Evolutionary conservation across 2,797 vertebrate genomes (phyloP).

Genomic region (Gastrophryne carolinensis): DNA sequence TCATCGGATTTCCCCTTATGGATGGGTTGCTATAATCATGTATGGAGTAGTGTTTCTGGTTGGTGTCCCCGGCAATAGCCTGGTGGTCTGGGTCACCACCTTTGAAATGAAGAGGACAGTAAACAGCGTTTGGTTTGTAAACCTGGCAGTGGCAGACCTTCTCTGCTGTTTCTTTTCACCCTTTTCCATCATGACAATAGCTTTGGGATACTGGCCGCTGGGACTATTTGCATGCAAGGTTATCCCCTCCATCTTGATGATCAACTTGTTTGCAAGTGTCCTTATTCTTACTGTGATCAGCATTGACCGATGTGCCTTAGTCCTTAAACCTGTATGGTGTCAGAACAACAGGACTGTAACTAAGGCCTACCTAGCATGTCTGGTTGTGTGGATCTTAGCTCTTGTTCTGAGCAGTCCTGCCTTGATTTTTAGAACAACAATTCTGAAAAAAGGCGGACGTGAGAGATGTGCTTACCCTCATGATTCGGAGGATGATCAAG

Average conservation of each 20-base stretch:
- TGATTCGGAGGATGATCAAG: rapidly evolving
- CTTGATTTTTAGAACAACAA: constrained; percentile 58
- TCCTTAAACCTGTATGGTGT: constrained; percentile 81
- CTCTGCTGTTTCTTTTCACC: constrained; percentile 84
- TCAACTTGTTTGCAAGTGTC: constrained; percentile 84
- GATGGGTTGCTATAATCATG: constrained; percentile 43
- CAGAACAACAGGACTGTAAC: constrained; percentile 72
- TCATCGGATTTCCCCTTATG: background rate
- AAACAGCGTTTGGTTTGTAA: constrained; percentile 86
- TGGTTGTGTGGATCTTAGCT: constrained; percentile 68
- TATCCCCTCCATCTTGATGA: constrained; percentile 70
- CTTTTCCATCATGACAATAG: constrained; percentile 67
- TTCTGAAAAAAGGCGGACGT: rapidly evolving
- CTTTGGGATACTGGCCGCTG: constrained; percentile 70
- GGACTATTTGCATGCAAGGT: constrained; percentile 68
- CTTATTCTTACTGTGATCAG: constrained; percentile 81
- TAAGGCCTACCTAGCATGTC: constrained; percentile 60
- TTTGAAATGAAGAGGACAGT: constrained; percentile 69
- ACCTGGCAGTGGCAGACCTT: constrained; percentile 81
- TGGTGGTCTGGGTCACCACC: constrained; percentile 80
- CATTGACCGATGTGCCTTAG: constrained; percentile 80
- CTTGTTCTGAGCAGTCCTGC: background rate
- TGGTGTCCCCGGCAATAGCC: constrained; percentile 77
- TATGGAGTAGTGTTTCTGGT: constrained; percentile 72
- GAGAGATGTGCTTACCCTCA: rapidly evolving